phyloP scores from a whole-genome alignment of 2,113 vertebrate genomes.

The Ellobius talpinus region DNA sequence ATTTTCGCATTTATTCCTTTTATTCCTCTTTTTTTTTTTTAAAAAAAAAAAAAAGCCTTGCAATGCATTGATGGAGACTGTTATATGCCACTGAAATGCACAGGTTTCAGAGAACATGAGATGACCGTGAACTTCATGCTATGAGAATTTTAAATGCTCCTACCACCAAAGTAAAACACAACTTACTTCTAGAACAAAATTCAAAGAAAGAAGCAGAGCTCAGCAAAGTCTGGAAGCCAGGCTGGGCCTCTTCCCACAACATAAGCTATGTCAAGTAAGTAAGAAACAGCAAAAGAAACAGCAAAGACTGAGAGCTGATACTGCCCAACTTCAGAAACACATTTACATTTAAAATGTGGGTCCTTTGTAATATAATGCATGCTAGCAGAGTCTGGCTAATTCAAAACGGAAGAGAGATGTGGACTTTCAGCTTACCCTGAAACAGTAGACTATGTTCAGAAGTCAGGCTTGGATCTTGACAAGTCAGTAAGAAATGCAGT shows the following conservation, averaged over 20 bases:
- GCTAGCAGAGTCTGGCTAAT: slow-evolving; percentile 58
- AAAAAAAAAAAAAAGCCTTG: not conserved
- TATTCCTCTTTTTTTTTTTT: not conserved
- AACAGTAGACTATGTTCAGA: not conserved
- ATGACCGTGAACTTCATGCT: not conserved
- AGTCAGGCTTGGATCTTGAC: not conserved
- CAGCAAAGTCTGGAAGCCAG: not conserved
- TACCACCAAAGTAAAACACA: not conserved
- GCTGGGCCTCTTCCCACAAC: not conserved
- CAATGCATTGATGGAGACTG: not conserved
- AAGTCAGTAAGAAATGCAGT: slow-evolving; percentile 72
- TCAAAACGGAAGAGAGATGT: slow-evolving; percentile 66
- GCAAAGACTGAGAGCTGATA: slow-evolving; percentile 22
- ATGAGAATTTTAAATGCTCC: not conserved
- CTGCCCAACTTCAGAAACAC: not conserved
- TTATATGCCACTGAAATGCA: not conserved
- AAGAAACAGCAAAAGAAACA: not conserved
- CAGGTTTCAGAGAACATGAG: not conserved
- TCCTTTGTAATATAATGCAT: slow-evolving; percentile 67
- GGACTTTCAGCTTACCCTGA: slow-evolving; percentile 41
- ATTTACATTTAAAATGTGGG: slow-evolving; percentile 52
- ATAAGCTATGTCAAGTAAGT: not conserved
- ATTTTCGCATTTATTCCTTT: not conserved
- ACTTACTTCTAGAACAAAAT: slow-evolving; percentile 26
- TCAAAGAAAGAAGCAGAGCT: not conserved